Evolutionary conservation across 2,888 invertebrate genomes (phyloP), one percentile per base, ranked within the genome.

Genomic region (Timema podura): DNA sequence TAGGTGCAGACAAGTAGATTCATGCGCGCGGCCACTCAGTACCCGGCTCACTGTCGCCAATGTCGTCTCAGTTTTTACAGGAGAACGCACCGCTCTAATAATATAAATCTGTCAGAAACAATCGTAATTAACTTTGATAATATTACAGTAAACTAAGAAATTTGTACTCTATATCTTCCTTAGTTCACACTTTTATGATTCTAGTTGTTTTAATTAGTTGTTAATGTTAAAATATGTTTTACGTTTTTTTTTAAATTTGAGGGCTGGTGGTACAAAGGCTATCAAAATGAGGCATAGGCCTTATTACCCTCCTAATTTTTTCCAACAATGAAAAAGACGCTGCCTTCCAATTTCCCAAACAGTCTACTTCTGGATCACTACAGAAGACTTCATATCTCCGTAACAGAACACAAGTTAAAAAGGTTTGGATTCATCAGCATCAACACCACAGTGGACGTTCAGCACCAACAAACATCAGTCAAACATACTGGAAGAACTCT

Each of bases 161-260:
- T 54, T 13, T 49, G 49, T 49, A 13, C 49, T 49, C 49, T 13
- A 49, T 9, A 9, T 49, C 49, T 49, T 13, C 49, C 13, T 49
- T 49, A 10, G 9, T 49, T 13, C 49, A 6, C 6, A 54, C 6
- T 7, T 54, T 54, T 5, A 54, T 54, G 54, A 6, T 54, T 16
- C 16, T 54, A 49, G 54, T 54, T 54, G 54, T 54, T 54, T 54
- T 13, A 54, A 54, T 13, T 54, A 54, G 54, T 54, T 54, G 54
- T 54, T 54, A 6, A 13, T 54, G 54, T 10, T 54, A 54, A 7
- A 7, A 54, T 54, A 15, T 54, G 54, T 54, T 7, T 6, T 54
- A 5, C n/a, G n/a, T 54, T 16, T 54, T 13, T 10, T 54, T 54
- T 54, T 10, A 54, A 54, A 54, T 10, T 7, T 6, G 6, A 5